These are phyloP conservation scores for Geococcyx californianus DNA, from an alignment of 2,113 vertebrate genomes.

Conservation along the genomic window DNA sequence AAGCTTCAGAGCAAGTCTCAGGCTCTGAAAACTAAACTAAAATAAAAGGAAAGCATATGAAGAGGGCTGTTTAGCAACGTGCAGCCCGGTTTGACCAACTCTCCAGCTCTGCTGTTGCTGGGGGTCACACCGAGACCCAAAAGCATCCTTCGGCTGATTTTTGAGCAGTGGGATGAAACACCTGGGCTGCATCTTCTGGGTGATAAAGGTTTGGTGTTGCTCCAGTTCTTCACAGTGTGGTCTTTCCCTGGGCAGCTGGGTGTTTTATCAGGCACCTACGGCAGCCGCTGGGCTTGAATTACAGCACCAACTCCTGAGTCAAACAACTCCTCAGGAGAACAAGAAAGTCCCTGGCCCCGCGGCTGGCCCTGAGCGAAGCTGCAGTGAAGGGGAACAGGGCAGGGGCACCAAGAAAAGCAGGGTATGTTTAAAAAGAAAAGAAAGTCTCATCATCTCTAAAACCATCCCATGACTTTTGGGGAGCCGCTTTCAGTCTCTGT, in stretches of 20 bases:
- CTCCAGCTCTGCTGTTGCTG: background rate
- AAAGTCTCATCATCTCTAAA: background rate
- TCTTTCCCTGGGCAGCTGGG: accelerated
- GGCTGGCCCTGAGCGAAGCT: constrained; percentile 13
- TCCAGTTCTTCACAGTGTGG: background rate
- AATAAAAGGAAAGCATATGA: too few relatives aligned
- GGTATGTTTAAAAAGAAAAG: accelerated
- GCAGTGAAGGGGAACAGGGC: accelerated
- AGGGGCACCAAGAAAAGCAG: background rate
- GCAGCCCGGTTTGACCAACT: background rate
- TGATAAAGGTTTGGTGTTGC: background rate
- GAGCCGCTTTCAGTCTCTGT: background rate
- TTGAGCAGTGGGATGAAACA: background rate
- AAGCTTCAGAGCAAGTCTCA: background rate
- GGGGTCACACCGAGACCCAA: background rate
- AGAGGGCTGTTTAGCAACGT: too few relatives aligned
- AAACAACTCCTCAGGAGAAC: constrained; percentile 24
- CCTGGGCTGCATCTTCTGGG: background rate
- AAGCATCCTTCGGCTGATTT: background rate
- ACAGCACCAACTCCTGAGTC: constrained; percentile 51
- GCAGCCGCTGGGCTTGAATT: background rate
- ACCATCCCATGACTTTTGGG: background rate
- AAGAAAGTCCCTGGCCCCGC: background rate
- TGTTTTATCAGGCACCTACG: background rate
- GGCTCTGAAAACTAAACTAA: background rate